phyloP scores from a whole-genome alignment of 1,140 invertebrate genomes.

The Drosophila gunungcola region DNA sequence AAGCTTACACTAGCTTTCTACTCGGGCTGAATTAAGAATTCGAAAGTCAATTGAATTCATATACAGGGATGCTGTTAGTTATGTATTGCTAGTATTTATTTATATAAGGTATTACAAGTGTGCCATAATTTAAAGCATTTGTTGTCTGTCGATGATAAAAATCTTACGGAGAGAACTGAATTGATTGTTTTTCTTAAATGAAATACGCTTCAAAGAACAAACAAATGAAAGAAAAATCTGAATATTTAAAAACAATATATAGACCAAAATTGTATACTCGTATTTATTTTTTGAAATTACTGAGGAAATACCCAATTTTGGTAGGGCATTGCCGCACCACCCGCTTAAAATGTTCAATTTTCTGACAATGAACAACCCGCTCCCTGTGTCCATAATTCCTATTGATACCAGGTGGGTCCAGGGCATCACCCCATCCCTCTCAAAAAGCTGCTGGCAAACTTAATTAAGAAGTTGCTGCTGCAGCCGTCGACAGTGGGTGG shows the following conservation, averaged over 20 bases:
- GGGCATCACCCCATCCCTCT: conserved; percentile 12
- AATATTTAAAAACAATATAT: too few relatives aligned
- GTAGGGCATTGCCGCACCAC: too few relatives aligned
- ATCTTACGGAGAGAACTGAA: too few relatives aligned
- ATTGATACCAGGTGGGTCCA: conserved; percentile 19
- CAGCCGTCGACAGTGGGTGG: conserved; percentile 40
- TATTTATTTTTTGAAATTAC: too few relatives aligned
- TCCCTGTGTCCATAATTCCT: conserved; percentile 11
- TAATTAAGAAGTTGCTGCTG: conserved; percentile 76
- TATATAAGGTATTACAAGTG: neutral
- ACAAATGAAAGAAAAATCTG: neutral
- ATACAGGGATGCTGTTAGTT: neutral
- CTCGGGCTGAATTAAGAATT: neutral
- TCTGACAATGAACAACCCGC: too few relatives aligned
- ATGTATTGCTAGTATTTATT: neutral
- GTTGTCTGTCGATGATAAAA: too few relatives aligned
- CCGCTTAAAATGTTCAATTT: too few relatives aligned
- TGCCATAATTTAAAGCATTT: neutral
- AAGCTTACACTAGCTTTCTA: conserved; percentile 45
- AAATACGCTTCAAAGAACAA: neutral
- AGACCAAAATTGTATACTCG: too few relatives aligned
- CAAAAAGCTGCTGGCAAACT: conserved; percentile 66
- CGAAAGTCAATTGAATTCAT: neutral
- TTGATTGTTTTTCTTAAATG: too few relatives aligned
- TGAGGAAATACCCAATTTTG: too few relatives aligned